Evolutionary conservation across 2,797 vertebrate genomes (phyloP).

Genomic region (Poeciliopsis presidionis): DNA sequence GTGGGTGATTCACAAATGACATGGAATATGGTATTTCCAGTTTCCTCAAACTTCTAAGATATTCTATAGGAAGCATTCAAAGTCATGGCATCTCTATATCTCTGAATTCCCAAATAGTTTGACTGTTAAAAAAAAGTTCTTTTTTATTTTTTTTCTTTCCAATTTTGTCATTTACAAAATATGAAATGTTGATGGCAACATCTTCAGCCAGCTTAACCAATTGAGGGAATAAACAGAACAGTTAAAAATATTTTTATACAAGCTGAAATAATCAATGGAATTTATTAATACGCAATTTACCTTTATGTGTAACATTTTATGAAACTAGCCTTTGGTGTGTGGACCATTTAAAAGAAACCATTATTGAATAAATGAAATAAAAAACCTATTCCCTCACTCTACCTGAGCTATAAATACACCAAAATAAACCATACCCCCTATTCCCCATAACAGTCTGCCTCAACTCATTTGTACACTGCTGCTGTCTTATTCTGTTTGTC

Average conservation of each 20-base stretch:
- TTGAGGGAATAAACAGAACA: background rate
- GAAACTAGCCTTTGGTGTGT: background rate
- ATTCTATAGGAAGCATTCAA: background rate
- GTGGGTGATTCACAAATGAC: background rate
- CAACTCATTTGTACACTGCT: conserved; percentile 30
- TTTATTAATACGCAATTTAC: background rate
- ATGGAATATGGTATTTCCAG: background rate
- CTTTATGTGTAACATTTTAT: background rate
- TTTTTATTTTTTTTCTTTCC: background rate
- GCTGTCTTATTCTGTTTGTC: conserved; percentile 43
- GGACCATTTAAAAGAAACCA: background rate
- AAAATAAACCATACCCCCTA: conserved; percentile 5
- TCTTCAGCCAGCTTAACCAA: background rate
- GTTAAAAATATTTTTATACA: background rate
- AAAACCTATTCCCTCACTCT: background rate
- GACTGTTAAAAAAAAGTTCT: background rate
- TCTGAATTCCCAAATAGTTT: background rate
- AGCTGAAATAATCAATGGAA: background rate
- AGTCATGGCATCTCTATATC: background rate
- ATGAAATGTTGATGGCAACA: background rate
- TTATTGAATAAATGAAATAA: background rate
- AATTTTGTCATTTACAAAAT: background rate
- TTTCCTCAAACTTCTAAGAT: background rate
- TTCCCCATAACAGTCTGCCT: conserved; percentile 34
- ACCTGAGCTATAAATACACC: background rate